Conservation (phyloP, 2,797 vertebrate species). For the Etheostoma perlongum region DNA sequence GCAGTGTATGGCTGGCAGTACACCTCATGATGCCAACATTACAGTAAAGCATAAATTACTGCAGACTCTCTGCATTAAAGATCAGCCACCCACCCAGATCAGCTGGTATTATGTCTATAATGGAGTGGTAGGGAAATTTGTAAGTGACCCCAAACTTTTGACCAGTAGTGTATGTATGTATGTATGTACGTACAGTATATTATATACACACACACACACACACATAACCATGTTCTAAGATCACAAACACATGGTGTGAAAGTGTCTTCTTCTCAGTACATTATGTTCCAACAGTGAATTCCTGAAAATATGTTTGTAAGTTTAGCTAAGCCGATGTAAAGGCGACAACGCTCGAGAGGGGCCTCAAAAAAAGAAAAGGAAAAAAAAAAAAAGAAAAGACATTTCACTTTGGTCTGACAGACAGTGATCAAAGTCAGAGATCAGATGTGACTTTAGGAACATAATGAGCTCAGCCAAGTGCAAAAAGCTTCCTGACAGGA, state of each 20-base stretch:
- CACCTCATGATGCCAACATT: too few species aligned
- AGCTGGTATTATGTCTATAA: too few species aligned
- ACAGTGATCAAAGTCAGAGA: slow-evolving; percentile 75
- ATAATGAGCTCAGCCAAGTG: slow-evolving; percentile 77
- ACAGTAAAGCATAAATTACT: too few species aligned
- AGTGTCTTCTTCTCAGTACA: slow-evolving; percentile 15
- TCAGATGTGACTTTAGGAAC: slow-evolving; percentile 68
- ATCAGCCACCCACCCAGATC: too few species aligned
- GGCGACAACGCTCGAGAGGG: slow-evolving; percentile 36
- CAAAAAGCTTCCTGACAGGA: slow-evolving; percentile 72
- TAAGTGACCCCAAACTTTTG: too few species aligned
- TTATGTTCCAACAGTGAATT: slow-evolving; percentile 42
- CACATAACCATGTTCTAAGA: not conserved
- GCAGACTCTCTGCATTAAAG: too few species aligned
- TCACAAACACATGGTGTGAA: not conserved
- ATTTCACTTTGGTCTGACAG: slow-evolving; percentile 46
- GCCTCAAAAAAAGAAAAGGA: slow-evolving; percentile 60
- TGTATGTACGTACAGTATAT: too few species aligned
- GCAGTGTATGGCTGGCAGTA: too few species aligned
- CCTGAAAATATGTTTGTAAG: slow-evolving; percentile 33
- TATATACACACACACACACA: too few species aligned
- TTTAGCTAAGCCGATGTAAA: slow-evolving; percentile 40
- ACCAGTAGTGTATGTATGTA: too few species aligned
- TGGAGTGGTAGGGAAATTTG: too few species aligned
- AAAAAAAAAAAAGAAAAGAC: slow-evolving; percentile 44